A percentile compares a stretch with the other conserved stretches of the same genome.
These are phyloP conservation scores for Meteorus colon DNA, from an alignment of 2,888 invertebrate genomes.

Conservation along the genomic window DNA sequence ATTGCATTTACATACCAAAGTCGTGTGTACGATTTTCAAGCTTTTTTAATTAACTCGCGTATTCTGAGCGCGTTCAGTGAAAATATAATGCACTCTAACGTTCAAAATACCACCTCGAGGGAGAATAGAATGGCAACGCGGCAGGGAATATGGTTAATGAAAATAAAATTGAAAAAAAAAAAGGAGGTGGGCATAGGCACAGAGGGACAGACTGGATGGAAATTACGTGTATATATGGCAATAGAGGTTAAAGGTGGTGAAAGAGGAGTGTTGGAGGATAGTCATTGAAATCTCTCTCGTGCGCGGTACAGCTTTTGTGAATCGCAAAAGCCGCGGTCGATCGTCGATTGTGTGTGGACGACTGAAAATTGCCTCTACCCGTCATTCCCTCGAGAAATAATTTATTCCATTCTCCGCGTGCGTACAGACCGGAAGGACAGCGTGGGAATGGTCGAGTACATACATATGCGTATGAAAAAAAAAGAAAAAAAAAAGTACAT, in stretches of 20 bases:
- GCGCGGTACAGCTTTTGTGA: conserved; percentile 26
- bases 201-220: conserved; percentile 17
- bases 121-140: background rate
- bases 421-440: conserved; percentile 18
- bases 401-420: conserved; percentile 50
- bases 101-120: background rate
- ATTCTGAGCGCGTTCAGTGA: conserved; percentile 32
- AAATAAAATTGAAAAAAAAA: conserved; percentile 35
- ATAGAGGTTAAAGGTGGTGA: conserved; percentile 20
- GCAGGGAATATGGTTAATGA: conserved; percentile 34
- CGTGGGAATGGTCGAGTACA: background rate
- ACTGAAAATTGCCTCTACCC: conserved; percentile 46
- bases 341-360: conserved; percentile 44
- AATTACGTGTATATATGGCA: conserved; percentile 16
- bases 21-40: conserved; percentile 29
- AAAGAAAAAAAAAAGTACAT: background rate
- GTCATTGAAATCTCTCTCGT: conserved; percentile 49
- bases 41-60: conserved; percentile 40
- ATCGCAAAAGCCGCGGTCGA: conserved; percentile 29
- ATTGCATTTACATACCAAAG: conserved; percentile 38
- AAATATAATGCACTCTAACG: conserved; percentile 29
- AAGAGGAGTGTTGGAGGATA: conserved; percentile 6
- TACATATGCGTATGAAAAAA: background rate
- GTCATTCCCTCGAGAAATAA: conserved; percentile 51
- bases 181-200: conserved; percentile 21